A percentile compares a stretch with the other conserved stretches of the same genome.
These are phyloP conservation scores for Lamprotornis superbus DNA, from an alignment of 2,113 vertebrate genomes.

Conservation along the genomic window DNA sequence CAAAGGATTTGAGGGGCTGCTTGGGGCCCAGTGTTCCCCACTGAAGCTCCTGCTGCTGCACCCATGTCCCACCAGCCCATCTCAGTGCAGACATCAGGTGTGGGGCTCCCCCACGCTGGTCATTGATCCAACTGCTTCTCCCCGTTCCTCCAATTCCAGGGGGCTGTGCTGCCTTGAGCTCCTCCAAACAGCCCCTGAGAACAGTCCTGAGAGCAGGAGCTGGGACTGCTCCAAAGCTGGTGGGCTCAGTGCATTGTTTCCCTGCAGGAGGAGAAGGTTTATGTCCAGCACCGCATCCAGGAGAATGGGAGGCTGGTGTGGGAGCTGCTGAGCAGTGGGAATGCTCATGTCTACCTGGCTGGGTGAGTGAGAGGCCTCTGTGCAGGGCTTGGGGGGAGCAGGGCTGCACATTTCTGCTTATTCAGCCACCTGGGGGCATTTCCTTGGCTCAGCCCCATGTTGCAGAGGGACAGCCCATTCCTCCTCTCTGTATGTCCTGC, in stretches of 20 bases:
- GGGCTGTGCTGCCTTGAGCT: background rate
- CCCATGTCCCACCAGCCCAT: background rate
- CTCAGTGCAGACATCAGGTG: too few relatives aligned
- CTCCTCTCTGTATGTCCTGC: background rate
- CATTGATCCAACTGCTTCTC: background rate
- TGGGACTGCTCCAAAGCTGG: background rate
- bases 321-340: conserved; percentile 78
- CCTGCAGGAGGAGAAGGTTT: conserved; percentile 87
- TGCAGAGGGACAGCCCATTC: background rate
- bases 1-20: background rate
- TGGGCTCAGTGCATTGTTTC: background rate
- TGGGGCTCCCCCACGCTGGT: background rate
- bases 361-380: conserved; percentile 79
- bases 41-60: background rate
- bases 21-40: background rate
- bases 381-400: background rate
- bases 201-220: background rate
- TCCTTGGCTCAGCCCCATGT: rapidly evolving
- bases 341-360: conserved; percentile 85
- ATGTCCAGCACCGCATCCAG: conserved; percentile 88
- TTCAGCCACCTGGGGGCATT: background rate
- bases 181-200: background rate
- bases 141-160: background rate
- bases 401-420: background rate
- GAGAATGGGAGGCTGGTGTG: conserved; percentile 80